Evolutionary conservation across 2,113 vertebrate genomes (phyloP).

Genomic region (Channa argus): DNA sequence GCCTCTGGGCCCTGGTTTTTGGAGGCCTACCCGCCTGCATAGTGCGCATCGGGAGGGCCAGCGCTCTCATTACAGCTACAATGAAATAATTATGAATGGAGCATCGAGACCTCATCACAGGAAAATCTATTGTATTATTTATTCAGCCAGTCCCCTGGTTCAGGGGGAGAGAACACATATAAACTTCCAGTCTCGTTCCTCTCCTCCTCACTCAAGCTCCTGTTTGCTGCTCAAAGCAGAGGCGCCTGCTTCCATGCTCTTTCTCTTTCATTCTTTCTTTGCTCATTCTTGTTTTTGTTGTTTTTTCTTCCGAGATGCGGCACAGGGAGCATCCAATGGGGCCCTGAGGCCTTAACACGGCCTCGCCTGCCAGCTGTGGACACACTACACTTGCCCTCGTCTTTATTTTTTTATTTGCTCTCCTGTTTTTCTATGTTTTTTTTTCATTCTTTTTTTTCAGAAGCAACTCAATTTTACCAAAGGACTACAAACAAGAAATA

Average conservation of each 20-base stretch:
- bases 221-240: constrained; percentile 75
- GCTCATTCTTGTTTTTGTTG: constrained; percentile 14
- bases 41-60: constrained; percentile 55
- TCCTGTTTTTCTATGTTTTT: constrained; percentile 19
- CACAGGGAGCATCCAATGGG: constrained; percentile 41
- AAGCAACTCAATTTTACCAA: constrained; percentile 23
- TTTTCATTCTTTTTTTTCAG: background rate
- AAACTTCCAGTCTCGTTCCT: constrained; percentile 80
- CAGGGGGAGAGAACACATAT: constrained; percentile 84
- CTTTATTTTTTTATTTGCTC: constrained; percentile 45
- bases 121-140: constrained; percentile 89
- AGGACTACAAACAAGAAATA: constrained; percentile 39
- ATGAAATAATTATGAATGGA: constrained; percentile 88
- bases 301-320: constrained; percentile 36
- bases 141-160: constrained; percentile 86
- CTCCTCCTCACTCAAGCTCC: constrained; percentile 72
- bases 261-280: constrained; percentile 30
- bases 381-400: constrained; percentile 12
- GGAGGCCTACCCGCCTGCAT: constrained; percentile 64
- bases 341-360: constrained; percentile 35
- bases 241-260: constrained; percentile 34
- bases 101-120: constrained; percentile 84
- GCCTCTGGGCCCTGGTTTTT: constrained; percentile 45
- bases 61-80: constrained; percentile 85
- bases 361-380: constrained; percentile 42